Evolutionary conservation across 2,888 invertebrate species (phyloP).

Genomic region (Troides oblongomaculatus): DNA sequence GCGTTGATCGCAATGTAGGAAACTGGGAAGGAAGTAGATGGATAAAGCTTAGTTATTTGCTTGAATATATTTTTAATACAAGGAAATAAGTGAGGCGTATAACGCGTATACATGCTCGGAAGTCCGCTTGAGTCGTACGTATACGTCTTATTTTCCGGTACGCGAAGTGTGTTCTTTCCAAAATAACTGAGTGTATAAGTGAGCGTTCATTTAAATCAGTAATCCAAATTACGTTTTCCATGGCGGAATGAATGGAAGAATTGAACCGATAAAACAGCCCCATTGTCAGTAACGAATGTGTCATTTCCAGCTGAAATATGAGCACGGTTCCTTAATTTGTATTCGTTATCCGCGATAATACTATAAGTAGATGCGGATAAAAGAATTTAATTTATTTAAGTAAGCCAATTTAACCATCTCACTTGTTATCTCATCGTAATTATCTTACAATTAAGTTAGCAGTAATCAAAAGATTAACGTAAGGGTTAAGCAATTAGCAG

Average conservation of each 20-base stretch:
- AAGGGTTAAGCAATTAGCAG: conserved; percentile 7
- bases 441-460: conserved; percentile 2
- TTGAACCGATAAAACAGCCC: conserved; percentile 69
- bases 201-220: conserved; percentile 65
- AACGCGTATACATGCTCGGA: conserved; percentile 67
- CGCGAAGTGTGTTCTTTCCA: conserved; percentile 67
- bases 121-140: conserved; percentile 67
- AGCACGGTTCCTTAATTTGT: conserved; percentile 33
- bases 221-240: conserved; percentile 75
- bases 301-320: conserved; percentile 68
- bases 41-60: conserved; percentile 20
- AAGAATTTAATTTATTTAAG: conserved; percentile 20
- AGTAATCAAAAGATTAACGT: conserved; percentile 8
- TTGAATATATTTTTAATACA: conserved; percentile 26
- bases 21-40: conserved; percentile 9
- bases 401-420: neutral
- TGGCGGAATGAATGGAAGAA: conserved; percentile 70
- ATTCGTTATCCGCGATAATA: conserved; percentile 19
- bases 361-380: conserved; percentile 13
- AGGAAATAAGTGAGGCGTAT: conserved; percentile 64
- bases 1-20: conserved; percentile 17
- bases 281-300: conserved; percentile 70
- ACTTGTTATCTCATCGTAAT: conserved; percentile 3
- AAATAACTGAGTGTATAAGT: conserved; percentile 52
- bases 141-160: conserved; percentile 69